phyloP scores from a whole-genome alignment of 2,797 vertebrate genomes.

The Spea hammondii region DNA sequence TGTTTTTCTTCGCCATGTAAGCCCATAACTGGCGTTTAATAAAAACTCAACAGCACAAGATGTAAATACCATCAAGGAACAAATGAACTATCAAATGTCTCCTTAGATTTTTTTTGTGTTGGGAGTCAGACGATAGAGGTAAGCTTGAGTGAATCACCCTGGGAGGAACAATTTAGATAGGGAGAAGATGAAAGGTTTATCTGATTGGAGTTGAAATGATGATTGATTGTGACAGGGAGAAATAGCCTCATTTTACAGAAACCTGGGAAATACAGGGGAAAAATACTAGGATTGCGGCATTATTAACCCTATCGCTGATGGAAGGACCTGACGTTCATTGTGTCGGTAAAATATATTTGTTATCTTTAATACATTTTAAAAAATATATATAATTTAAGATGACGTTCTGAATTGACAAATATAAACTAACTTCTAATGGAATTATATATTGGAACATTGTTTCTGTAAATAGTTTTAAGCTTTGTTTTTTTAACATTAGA shows the following conservation, averaged over 20 bases:
- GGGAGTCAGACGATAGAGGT: slow-evolving; percentile 62
- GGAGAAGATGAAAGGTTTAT: slow-evolving; percentile 62
- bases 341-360: not conserved
- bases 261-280: slow-evolving; percentile 35
- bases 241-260: slow-evolving; percentile 63
- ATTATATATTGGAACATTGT: not conserved
- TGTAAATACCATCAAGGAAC: slow-evolving; percentile 64
- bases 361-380: not conserved
- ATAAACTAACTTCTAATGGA: not conserved
- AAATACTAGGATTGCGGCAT: slow-evolving; percentile 34
- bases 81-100: slow-evolving; percentile 71
- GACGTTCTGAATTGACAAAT: not conserved
- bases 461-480: not conserved
- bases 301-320: slow-evolving; percentile 35
- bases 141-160: slow-evolving; percentile 57
- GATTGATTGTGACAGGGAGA: slow-evolving; percentile 63
- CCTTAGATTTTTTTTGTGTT: slow-evolving; percentile 59
- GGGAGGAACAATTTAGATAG: slow-evolving; percentile 70
- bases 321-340: not conserved
- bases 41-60: slow-evolving; percentile 69
- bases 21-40: slow-evolving; percentile 72
- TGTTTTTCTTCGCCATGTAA: slow-evolving; percentile 73
- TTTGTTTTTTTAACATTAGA: too few species aligned
- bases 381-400: not conserved
- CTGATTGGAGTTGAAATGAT: slow-evolving; percentile 63